phyloP scores from a whole-genome alignment of 1,140 invertebrate species.

The Hetaerina americana region DNA sequence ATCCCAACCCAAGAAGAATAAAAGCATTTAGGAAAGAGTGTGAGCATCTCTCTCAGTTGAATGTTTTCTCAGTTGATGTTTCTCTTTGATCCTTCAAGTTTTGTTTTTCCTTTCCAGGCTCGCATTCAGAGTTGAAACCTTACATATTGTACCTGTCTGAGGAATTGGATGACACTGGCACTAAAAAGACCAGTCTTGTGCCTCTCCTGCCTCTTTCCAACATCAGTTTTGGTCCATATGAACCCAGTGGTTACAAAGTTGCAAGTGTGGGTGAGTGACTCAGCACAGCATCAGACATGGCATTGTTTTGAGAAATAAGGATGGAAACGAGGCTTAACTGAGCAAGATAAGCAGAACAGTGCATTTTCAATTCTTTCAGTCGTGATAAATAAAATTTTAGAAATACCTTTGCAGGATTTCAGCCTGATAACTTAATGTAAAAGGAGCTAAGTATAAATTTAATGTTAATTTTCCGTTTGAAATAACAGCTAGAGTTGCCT shows the following conservation, averaged over 20 bases:
- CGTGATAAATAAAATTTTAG: too few species aligned
- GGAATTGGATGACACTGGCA: neutral
- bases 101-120: neutral
- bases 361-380: too few species aligned
- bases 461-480: too few species aligned
- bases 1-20: neutral
- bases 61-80: too few species aligned
- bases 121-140: constrained; percentile 1
- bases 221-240: constrained; percentile 17
- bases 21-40: neutral
- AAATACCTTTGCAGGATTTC: too few species aligned
- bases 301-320: too few species aligned
- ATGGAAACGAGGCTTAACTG: too few species aligned
- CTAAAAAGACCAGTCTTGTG: neutral
- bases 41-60: neutral
- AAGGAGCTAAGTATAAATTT: too few species aligned
- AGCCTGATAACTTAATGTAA: too few species aligned
- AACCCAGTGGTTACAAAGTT: constrained; percentile 20
- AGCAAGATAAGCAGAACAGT: too few species aligned
- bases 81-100: neutral
- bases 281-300: too few species aligned
- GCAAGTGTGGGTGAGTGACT: constrained; percentile 12
- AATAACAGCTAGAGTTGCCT: too few species aligned
- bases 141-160: constrained; percentile 15
- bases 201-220: constrained; percentile 17